Evolutionary conservation across 2,113 vertebrate species (phyloP), one percentile per base, ranked within the genome.

Genomic region (Ardeotis arabs): DNA sequence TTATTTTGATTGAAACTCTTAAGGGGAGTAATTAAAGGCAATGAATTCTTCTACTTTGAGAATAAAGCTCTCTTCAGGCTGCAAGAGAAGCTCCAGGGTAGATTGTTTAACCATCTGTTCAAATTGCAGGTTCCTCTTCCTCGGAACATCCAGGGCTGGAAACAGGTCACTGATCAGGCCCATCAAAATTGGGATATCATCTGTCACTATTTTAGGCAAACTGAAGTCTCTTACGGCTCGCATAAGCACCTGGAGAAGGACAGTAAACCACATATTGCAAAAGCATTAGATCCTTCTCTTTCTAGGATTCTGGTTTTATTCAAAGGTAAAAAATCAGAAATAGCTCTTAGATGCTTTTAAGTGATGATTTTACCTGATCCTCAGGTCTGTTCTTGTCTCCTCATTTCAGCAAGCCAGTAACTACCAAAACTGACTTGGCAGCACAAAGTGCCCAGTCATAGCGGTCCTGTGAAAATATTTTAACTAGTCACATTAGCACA

Each of bases 41-140:
- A 95, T 66, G 7, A 80, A 53, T 85, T 81, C 5, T 93, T 96
- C 97, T 95, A 99, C 99, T 98, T 98, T 98, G 84, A 99, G 98
- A 77, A 99, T 95, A 93, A 99, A 99, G 86, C 96, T 98, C 70
- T 99, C 98, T 97, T 99, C 98, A 3, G 99, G 97, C 95, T 99
- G 98, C 58, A 99, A 98, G 83, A 45, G 95, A 55, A 99, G 98
- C 89, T 99, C 98, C 93, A 98, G 90, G 39, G 98, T 98, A 56
- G 98, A 98, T 55, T 98, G 97, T 90, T 98, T 97, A 94, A 98
- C 97, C 92, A 98, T 97, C 95, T 98, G 98, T 84, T 99, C 99
- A 96, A 98, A 98, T 78, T 98, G 95, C 37, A 93, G 91, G 59
- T 98, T 98, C 84, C 97, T 97, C 79, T 91, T 98, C 94, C 98